phyloP scores from a whole-genome alignment of 2,113 vertebrate genomes.

The Eolophus roseicapilla region DNA sequence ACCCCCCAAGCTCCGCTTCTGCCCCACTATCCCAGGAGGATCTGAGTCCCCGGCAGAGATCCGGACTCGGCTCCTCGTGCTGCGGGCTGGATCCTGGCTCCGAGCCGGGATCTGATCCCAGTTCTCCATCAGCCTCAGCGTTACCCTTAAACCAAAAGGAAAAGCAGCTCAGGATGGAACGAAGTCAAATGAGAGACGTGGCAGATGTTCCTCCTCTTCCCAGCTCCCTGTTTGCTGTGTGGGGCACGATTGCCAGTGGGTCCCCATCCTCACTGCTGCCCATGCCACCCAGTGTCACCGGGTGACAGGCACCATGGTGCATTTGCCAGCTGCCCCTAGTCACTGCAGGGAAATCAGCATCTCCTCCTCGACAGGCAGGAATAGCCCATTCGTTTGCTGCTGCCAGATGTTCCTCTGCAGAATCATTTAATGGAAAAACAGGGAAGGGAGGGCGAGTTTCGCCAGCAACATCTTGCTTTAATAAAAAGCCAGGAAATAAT shows the following conservation, averaged over 20 bases:
- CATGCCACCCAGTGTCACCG: rapidly evolving
- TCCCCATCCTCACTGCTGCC: neutral
- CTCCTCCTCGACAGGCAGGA: rapidly evolving
- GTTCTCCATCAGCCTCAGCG: neutral
- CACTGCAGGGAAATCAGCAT: neutral
- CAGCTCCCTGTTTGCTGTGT: rapidly evolving
- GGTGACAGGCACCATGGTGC: neutral
- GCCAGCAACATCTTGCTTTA: conserved; percentile 42
- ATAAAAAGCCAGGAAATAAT: neutral
- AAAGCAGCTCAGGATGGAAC: neutral
- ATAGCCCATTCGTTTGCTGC: neutral
- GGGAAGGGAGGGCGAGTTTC: neutral
- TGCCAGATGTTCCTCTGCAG: conserved; percentile 45
- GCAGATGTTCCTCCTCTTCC: conserved; percentile 12
- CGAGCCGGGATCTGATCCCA: neutral
- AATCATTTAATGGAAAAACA: conserved; percentile 11
- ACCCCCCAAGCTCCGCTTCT: rapidly evolving
- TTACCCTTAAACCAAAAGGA: neutral
- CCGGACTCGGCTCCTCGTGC: neutral
- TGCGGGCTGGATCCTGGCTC: neutral
- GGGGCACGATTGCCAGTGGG: rapidly evolving
- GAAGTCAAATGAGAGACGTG: neutral
- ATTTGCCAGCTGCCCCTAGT: neutral
- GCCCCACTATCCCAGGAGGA: rapidly evolving
- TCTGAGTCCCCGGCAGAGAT: neutral